Base-by-base conservation (phyloP, 2,113 vertebrate genomes). In the Trochalopteron elliotii region DNA sequence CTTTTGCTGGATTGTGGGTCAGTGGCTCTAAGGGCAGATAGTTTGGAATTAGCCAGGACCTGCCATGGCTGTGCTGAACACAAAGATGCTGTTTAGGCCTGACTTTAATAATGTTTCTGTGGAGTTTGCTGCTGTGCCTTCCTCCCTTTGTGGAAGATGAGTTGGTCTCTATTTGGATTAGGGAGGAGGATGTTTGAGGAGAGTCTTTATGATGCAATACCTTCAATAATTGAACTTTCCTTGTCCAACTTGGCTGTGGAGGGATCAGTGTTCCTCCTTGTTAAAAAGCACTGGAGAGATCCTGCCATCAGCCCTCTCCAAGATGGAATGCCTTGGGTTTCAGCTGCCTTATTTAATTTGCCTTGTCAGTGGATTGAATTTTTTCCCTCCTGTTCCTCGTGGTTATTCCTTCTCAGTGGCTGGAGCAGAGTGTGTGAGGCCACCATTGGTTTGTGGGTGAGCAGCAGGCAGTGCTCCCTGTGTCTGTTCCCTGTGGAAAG, bases 331-430 rank as follows among this genome's bases (percentile, higher is more conserved):
- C 49, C 12, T 81, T 81, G 70, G 65, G 33, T 91, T 93, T 87
- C 82, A 55, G 30, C 52, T 27, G 75, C 5, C 7, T 83, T 74
- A 2, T 83, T 94, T 23, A 8, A 67, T 69, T 85, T 0, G 0
- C 17, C 63, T 74, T 53, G 21, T 63, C 61, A 19, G 52, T 20
- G 79, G 59, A 11, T 60, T 23, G 21, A 3, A 5, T 27, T 35
- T 6, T 33, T 28, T 7, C 5, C 42, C 27, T n/a, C 0, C 50
- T 4, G 2, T 47, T 90, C 12, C 5, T 84, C 1, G 0, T 53
- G 61, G 65, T 2, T 1, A 5, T 77, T 72, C 23, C 40, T 81
- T 56, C 24, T 28, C 2, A 61, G 78, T 40, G 39, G 53, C 74
- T 61, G 53, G 53, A 27, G 4, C 8, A 8, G 0, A 2, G 39